phyloP scores from a whole-genome alignment of 2,888 invertebrate genomes.

The Eupithecia subumbrata region DNA sequence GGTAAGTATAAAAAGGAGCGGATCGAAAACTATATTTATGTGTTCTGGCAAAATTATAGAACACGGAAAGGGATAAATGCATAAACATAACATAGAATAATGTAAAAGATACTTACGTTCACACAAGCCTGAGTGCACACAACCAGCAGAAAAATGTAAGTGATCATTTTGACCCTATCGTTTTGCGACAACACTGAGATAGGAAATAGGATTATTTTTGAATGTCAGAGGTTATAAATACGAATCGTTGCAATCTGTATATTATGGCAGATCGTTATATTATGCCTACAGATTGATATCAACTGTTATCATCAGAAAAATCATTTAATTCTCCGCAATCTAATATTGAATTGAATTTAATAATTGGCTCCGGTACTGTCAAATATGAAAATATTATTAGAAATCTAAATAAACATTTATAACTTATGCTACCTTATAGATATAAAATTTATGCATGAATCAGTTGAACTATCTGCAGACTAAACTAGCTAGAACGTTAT shows the following conservation, averaged over 20 bases:
- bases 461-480: too few species aligned
- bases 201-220: neutral
- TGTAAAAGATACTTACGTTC: constrained; percentile 25
- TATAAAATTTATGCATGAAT: too few species aligned
- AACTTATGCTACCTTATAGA: too few species aligned
- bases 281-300: neutral
- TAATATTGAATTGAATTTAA: neutral
- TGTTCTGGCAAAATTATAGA: too few species aligned
- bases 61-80: neutral
- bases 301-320: constrained; percentile 25
- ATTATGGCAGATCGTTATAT: neutral
- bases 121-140: constrained; percentile 27
- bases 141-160: constrained; percentile 26
- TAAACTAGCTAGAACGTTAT: too few species aligned
- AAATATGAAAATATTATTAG: neutral
- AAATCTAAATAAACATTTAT: too few species aligned
- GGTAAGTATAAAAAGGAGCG: neutral
- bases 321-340: constrained; percentile 23
- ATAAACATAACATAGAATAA: neutral
- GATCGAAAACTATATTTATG: neutral
- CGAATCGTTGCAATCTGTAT: too few species aligned
- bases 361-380: constrained; percentile 6
- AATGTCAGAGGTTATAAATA: constrained; percentile 1
- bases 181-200: constrained; percentile 1
- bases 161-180: constrained; percentile 29